Evolutionary conservation across 2,113 vertebrate genomes (phyloP), one percentile per base, ranked within the genome.

Genomic region (Leptobrachium leishanense): DNA sequence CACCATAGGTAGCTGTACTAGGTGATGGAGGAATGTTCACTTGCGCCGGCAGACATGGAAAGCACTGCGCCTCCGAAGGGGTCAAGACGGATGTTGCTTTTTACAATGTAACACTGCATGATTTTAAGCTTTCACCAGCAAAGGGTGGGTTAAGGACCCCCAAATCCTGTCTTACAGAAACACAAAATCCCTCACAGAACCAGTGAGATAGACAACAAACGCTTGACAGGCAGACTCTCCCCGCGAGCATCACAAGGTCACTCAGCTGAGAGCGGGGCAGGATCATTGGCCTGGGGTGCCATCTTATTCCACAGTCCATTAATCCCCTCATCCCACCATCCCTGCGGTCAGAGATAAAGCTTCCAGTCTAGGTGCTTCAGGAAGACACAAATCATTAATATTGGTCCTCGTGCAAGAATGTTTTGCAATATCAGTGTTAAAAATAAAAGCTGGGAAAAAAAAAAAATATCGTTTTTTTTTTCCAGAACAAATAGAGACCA

Each of bases 261-360:
- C 80, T 84, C 83, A 68, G 68, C 13, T 82, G 77, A 76, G 39
- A 54, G 85, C 59, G 85, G 62, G 65, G 76, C 72, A 44, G 57
- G 81, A 82, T 89, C 81, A 84, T 77, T 82, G 80, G 81, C 62
- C 59, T 44, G 31, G 67, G 44, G 82, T 87, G 89, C 88, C 83
- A 86, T 87, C 87, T 87, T 84, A 89, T 87, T 86, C 81, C 77
- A 75, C 75, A 81, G 82, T 72, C 75, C 86, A 87, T 90, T 91
- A 84, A 88, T 87, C 88, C 85, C 75, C 46, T 50, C 46, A 4
- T 50, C 46, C 75, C 75, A 31, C 20, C 84, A 87, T 65, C 77
- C 82, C 59, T 74, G 3, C 75, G 67, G 59, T 82, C 72, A 85
- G 79, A 76, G 81, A 79, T 86, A 88, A 87, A 85, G 71, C 84